These are phyloP conservation scores for Thalassophryne amazonica DNA, from an alignment of 2,797 vertebrate species.

Conservation along the genomic window DNA sequence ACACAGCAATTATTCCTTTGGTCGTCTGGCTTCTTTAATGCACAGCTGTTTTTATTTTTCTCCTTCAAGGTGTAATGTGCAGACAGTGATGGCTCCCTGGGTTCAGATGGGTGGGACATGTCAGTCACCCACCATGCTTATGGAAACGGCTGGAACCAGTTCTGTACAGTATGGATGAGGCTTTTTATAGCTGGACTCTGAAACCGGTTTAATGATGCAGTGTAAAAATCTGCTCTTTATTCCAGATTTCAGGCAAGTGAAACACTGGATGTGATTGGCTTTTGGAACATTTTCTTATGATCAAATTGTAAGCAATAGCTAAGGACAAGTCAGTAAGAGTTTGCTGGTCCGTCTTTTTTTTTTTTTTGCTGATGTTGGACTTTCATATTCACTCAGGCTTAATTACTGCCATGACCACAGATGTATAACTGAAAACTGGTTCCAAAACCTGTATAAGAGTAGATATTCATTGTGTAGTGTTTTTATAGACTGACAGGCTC, in stretches of 20 bases:
- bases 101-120: background rate
- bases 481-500: too few relatives aligned
- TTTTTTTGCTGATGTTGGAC: conserved; percentile 4
- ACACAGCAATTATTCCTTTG: too few relatives aligned
- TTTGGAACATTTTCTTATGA: background rate
- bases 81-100: background rate
- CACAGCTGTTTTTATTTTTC: conserved; percentile 2
- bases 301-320: background rate
- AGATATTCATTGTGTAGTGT: too few relatives aligned
- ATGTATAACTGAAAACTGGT: background rate
- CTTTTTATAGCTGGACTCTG: conserved; percentile 4
- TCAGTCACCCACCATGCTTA: background rate
- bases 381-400: conserved; percentile 17
- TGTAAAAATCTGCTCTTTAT: background rate
- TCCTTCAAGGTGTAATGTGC: background rate
- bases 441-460: too few relatives aligned
- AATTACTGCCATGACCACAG: conserved; percentile 7
- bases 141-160: conserved; percentile 1
- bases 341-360: too few relatives aligned
- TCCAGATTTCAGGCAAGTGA: conserved; percentile 5
- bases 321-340: background rate
- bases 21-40: too few relatives aligned
- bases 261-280: background rate
- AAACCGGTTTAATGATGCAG: background rate
- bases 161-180: conserved; percentile 3